These are phyloP conservation scores for Hippasteria phrygiana DNA, from an alignment of 53 echinoderm and acorn worm genomes.

Conservation along the genomic window DNA sequence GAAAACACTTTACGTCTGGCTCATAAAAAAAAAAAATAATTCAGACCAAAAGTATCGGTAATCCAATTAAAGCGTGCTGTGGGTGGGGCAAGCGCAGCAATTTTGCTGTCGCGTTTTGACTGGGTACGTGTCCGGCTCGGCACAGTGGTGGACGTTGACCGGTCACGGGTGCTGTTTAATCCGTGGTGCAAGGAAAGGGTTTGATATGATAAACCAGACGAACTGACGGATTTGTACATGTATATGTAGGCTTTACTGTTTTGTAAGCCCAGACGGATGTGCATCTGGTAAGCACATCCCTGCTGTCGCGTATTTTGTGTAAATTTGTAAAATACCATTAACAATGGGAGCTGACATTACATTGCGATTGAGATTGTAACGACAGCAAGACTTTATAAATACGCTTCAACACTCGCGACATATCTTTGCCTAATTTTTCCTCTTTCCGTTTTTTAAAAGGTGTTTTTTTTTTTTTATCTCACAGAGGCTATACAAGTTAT, in stretches of 20 bases:
- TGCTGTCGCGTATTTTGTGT: slow-evolving; percentile 50
- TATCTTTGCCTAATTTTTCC: slow-evolving; percentile 29
- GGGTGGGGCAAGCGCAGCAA: background rate
- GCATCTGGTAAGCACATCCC: background rate
- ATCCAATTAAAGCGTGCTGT: background rate
- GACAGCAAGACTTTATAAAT: slow-evolving; percentile 39
- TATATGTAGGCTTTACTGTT: background rate
- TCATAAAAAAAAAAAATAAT: background rate
- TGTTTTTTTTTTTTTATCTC: slow-evolving; percentile 38
- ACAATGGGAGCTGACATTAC: slow-evolving; percentile 40
- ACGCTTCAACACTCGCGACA: slow-evolving; percentile 41
- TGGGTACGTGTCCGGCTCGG: background rate
- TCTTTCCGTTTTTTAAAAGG: background rate
- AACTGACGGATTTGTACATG: slow-evolving; percentile 15
- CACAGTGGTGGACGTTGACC: background rate
- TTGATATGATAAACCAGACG: background rate
- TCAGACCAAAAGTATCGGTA: background rate
- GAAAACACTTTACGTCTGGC: background rate
- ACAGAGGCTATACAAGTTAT: slow-evolving; percentile 66
- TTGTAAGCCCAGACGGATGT: background rate
- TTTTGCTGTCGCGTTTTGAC: background rate
- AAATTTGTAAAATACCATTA: slow-evolving; percentile 47
- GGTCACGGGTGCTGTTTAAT: background rate
- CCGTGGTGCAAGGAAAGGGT: slow-evolving; percentile 27
- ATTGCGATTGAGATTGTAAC: slow-evolving; percentile 10